Evolutionary conservation across 2,888 invertebrate species (phyloP).

Genomic region (Agriotes lineatus): DNA sequence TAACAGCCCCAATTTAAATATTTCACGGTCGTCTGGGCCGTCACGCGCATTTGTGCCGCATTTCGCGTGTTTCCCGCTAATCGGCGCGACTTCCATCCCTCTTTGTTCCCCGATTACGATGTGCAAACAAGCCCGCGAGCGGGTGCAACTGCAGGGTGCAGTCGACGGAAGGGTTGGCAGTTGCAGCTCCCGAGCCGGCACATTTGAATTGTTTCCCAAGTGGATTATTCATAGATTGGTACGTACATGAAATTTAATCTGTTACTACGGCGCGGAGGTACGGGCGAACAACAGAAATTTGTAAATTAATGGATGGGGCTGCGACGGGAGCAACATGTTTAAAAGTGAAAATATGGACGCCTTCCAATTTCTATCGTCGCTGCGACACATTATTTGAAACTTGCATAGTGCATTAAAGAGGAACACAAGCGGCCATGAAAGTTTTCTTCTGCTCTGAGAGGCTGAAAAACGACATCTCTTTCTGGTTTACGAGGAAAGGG

Average conservation of each 20-base stretch:
- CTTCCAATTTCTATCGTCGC: too few species aligned
- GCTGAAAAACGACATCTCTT: too few species aligned
- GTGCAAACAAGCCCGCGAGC: slow-evolving; percentile 27
- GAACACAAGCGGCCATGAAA: too few species aligned
- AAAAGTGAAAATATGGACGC: neutral
- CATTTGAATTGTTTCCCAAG: slow-evolving; percentile 39
- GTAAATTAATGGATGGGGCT: slow-evolving; percentile 6
- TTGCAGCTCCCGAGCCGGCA: slow-evolving; percentile 34
- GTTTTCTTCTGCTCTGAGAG: too few species aligned
- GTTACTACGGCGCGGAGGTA: neutral
- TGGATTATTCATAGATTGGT: slow-evolving; percentile 36
- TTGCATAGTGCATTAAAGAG: too few species aligned
- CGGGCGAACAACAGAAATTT: slow-evolving; percentile 8
- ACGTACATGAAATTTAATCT: slow-evolving; percentile 30
- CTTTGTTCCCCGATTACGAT: slow-evolving; percentile 33
- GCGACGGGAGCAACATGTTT: neutral
- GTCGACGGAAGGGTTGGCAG: slow-evolving; percentile 38
- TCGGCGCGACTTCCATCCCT: slow-evolving; percentile 36
- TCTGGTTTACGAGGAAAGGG: too few species aligned
- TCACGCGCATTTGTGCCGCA: slow-evolving; percentile 51
- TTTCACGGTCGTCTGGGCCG: slow-evolving; percentile 60
- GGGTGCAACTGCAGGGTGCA: slow-evolving; percentile 36
- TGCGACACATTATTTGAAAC: too few species aligned
- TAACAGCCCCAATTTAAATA: slow-evolving; percentile 64
- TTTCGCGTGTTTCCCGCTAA: slow-evolving; percentile 39